Evolutionary conservation across 2,888 invertebrate species (phyloP), one percentile per base, ranked within the genome.

Genomic region (Monoplex corrugatus): DNA sequence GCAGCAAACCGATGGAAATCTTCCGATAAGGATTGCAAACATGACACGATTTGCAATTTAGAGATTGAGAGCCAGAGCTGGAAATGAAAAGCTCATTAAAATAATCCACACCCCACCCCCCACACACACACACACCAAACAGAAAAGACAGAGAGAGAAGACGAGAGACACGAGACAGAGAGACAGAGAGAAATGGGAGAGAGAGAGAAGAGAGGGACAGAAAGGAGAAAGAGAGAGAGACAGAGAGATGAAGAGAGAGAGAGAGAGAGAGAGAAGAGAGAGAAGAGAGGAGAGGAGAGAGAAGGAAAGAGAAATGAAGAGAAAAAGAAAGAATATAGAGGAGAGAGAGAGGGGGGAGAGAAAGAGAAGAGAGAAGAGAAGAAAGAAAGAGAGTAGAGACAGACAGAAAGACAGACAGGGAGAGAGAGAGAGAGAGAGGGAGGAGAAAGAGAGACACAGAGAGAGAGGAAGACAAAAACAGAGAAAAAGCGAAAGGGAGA

Each of bases 371-470:
- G 75, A 75, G 75, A 75, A 35, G 35, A 35, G 35, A n/a, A 75
- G 75, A 75, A 35, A 75, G 75, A 75, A 35, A 75, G 75, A 75
- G 75, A 75, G n/a, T 32, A 75, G 75, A 75, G 75, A 75, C 35
- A 75, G 75, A 75, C 35, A 75, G 75, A 75, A 35, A 75, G 75
- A 75, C 35, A 75, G 75, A 75, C 35, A 75, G 75, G 35, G 75
- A 75, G 75, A 75, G 75, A 32, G 28, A 75, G 75, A 35, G 35
- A 75, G 75, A 75, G 28, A 75, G 75, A 8, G 35, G 35, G 35
- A 75, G 28, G 35, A 35, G 35, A 8, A 75, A 1, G 8, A 32
- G 35, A 35, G 35, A 8, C n/a, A n/a, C 35, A 75, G 35, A 75
- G 28, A 75, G 75, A 75, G 35, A 75, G 75, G 35, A 2, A 75